A percentile compares a stretch with the other conserved stretches of the same genome.
phyloP scores from a whole-genome alignment of 2,113 vertebrate species.

The Acrocephalus kingi region DNA sequence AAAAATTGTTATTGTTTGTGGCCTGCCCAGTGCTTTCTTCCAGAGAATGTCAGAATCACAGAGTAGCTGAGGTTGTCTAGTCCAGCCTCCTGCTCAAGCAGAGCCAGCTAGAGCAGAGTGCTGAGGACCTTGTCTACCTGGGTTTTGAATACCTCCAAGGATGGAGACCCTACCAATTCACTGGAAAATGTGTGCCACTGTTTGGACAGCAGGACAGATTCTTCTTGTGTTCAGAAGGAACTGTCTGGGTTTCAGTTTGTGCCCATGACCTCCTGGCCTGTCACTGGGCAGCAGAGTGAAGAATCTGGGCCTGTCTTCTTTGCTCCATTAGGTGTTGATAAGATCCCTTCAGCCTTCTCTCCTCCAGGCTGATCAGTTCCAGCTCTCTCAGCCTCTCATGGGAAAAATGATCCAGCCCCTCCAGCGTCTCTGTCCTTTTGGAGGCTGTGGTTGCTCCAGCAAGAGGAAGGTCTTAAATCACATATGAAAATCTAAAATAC shows the following conservation, averaged over 20 bases:
- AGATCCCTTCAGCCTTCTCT: not conserved
- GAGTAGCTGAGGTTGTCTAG: not conserved
- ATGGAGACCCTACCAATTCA: not conserved
- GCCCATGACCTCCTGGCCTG: not conserved
- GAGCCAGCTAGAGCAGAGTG: not conserved
- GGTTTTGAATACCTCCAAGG: not conserved
- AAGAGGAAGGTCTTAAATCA: not conserved
- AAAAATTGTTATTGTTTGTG: not conserved
- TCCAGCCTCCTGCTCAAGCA: not conserved
- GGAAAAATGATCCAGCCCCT: not conserved
- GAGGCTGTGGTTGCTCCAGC: not conserved
- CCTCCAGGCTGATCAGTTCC: not conserved
- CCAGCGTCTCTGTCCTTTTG: not conserved
- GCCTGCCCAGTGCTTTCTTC: not conserved
- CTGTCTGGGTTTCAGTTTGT: not conserved
- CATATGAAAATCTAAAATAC: not conserved
- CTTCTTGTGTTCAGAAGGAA: not conserved
- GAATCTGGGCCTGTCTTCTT: not conserved
- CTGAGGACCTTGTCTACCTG: not conserved
- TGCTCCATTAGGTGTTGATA: not conserved
- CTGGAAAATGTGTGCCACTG: not conserved
- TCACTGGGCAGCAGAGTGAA: not conserved
- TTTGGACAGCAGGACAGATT: not conserved
- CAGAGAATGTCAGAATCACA: not conserved
- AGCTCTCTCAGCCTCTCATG: not conserved